These are phyloP conservation scores for Andrena trimmerana DNA, from an alignment of 2,888 invertebrate species.

Conservation along the genomic window DNA sequence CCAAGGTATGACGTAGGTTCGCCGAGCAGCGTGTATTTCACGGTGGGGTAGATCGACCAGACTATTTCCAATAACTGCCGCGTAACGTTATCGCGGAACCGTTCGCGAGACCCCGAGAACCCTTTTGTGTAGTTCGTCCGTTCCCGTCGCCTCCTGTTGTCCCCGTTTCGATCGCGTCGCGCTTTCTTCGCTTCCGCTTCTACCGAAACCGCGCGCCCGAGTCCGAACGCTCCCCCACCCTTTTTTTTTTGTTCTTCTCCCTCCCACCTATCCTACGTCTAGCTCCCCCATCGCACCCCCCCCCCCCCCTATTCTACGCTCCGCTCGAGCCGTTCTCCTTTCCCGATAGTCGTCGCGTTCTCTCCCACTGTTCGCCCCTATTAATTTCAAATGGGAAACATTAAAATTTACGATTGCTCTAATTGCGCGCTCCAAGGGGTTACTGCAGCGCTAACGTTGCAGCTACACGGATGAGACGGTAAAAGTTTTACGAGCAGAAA, in stretches of 20 bases:
- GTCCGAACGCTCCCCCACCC: background rate
- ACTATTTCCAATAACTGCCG: slow-evolving; percentile 74
- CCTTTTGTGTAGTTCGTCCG: slow-evolving; percentile 46
- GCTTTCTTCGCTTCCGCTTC: slow-evolving; percentile 13
- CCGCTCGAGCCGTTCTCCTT: background rate
- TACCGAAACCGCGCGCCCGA: slow-evolving; percentile 14
- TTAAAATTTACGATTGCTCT: slow-evolving; percentile 40
- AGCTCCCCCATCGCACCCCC: background rate
- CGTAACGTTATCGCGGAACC: slow-evolving; percentile 68
- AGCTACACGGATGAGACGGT: slow-evolving; percentile 42
- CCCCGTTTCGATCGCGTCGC: slow-evolving; percentile 1
- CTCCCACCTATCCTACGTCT: no score
- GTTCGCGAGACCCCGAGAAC: slow-evolving; percentile 50
- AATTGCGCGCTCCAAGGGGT: slow-evolving; percentile 46
- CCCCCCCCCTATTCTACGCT: background rate
- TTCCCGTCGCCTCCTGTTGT: background rate
- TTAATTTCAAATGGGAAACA: slow-evolving; percentile 36
- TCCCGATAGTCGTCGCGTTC: slow-evolving; percentile 1
- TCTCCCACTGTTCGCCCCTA: background rate
- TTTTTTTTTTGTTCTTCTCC: no score
- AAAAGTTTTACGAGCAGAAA: slow-evolving; percentile 31
- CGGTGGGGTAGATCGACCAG: slow-evolving; percentile 75
- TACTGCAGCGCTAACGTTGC: slow-evolving; percentile 50
- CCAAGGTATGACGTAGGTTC: slow-evolving; percentile 81
- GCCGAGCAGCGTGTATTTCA: slow-evolving; percentile 75